Base-by-base conservation (phyloP, 2,888 invertebrate genomes). In the Microplitis manilae region DNA sequence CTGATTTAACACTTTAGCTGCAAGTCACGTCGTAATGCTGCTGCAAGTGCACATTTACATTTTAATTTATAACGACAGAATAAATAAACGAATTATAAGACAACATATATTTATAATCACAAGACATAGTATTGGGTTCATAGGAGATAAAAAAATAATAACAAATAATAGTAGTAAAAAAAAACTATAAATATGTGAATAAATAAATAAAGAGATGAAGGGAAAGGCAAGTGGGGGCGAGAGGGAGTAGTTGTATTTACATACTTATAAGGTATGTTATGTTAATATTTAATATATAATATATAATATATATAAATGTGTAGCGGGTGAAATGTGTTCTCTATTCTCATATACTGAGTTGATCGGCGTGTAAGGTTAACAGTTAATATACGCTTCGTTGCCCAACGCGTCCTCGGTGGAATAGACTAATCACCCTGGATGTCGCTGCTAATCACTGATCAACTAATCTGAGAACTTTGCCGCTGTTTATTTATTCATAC, bases 401-500 rank as follows among this genome's bases (percentile, higher is more conserved):
- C 78, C 71, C 72, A 81, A 82, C 77, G 76, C 79, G 81, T 83
- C 81, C 79, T 79, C 79, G 79, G 76, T 76, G 76, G 50, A 81
- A 78, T 79, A 80, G 78, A 84, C 83, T 82, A 81, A 84, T 84
- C 81, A 83, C 76, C 81, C 78, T 78, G 78, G 79, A 81, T 80
- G 82, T 84, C 80, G 78, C 70, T 75, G 79, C 80, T 81, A 83
- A 83, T 84, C 81, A 77, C 76, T 78, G 69, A 76, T 79, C 81
- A 79, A 79, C 75, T 64, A 50, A 50, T 68, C 59, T 65, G 68
- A 40, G 68, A 76, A 70, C 62, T 64, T 68, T 39, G 30, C 30
- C 30, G 30, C 38, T 39, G 69, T 69, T 6, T 68, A 72, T 68
- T 64, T 69, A 30, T 64, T 67, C 20, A 8, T 39, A 60, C 15